Percentiles rank a stretch among this genome's conserved stretches.
Conservation (phyloP, 2,797 vertebrate genomes). For the Syndactyla subalaris region DNA sequence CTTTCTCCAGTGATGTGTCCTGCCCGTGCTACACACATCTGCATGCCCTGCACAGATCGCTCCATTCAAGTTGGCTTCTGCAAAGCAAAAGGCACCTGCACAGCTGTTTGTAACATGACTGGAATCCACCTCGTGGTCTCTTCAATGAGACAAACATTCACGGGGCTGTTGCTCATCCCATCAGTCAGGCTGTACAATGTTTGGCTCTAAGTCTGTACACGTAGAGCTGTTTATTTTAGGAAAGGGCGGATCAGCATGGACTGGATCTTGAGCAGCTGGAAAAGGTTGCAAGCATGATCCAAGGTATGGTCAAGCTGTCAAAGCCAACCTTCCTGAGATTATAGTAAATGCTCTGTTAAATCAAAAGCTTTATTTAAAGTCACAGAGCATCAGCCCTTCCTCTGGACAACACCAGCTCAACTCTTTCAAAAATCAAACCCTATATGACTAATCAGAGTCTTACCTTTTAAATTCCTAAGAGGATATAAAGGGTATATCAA, state of each 20-base stretch:
- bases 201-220: neutral
- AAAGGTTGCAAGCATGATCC: neutral
- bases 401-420: neutral
- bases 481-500: neutral
- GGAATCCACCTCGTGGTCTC: neutral
- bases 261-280: neutral
- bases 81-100: neutral
- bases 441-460: neutral
- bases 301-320: neutral
- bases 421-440: neutral
- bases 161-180: neutral
- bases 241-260: neutral
- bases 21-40: fast-evolving
- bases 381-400: neutral
- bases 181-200: neutral
- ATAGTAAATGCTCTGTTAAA: neutral
- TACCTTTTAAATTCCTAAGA: neutral
- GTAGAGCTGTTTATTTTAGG: conserved; percentile 4
- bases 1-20: neutral
- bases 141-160: neutral
- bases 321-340: neutral
- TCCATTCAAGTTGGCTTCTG: neutral
- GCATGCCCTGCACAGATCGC: neutral
- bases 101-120: neutral
- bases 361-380: neutral